These are phyloP conservation scores for Caligus rogercresseyi DNA, from an alignment of 1,140 invertebrate species.

Conservation along the genomic window DNA sequence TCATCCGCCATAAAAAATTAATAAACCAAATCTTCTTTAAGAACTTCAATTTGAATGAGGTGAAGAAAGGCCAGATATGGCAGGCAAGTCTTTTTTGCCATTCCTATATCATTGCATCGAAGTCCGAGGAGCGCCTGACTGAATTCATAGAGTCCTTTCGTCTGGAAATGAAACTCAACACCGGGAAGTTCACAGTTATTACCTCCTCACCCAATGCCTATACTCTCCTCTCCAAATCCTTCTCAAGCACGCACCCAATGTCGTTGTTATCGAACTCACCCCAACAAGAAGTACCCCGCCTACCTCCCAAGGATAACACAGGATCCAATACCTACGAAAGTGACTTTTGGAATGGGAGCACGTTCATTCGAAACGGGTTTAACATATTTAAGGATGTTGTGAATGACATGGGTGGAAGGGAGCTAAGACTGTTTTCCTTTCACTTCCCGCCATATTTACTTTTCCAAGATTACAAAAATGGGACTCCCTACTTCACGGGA, in stretches of 20 bases:
- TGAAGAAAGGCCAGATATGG: not conserved
- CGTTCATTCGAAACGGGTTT: not conserved
- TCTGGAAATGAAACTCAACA: not conserved
- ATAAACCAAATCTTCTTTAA: not conserved
- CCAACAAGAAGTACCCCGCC: not conserved
- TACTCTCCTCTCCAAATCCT: not conserved
- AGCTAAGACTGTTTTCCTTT: not conserved
- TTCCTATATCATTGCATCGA: not conserved
- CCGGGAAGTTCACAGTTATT: not conserved
- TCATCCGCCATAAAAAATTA: not conserved
- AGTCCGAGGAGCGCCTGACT: not conserved
- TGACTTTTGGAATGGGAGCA: not conserved
- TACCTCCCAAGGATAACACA: not conserved
- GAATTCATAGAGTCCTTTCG: not conserved
- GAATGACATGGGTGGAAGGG: not conserved
- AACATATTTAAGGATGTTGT: not conserved
- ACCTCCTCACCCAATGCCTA: not conserved
- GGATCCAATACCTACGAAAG: not conserved
- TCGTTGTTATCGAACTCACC: too few species aligned
- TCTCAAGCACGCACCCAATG: not conserved
- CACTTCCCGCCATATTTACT: not conserved
- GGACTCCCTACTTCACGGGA: not conserved
- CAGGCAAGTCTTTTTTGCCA: not conserved
- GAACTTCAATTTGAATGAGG: not conserved
- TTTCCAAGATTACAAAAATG: not conserved